Evolutionary conservation across 2,797 vertebrate genomes (phyloP).

Genomic region (Heliangelus exortis): DNA sequence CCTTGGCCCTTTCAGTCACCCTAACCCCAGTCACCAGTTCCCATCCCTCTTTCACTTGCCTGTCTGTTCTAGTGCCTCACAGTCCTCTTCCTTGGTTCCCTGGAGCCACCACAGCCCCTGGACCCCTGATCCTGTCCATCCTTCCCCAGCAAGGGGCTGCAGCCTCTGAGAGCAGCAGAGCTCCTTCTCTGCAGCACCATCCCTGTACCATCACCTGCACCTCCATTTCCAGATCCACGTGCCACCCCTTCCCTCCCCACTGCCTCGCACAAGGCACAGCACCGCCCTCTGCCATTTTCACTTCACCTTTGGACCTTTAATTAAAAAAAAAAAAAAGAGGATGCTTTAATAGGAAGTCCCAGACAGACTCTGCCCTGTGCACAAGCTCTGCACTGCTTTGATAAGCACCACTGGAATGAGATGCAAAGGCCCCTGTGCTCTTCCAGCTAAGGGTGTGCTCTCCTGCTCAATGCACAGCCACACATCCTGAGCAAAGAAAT

Average conservation of each 20-base stretch:
- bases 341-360: not conserved
- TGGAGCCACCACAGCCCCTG: accelerated
- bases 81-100: not conserved
- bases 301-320: not conserved
- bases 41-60: not conserved
- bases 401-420: not conserved
- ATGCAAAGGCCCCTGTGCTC: not conserved
- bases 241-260: not conserved
- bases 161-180: not conserved
- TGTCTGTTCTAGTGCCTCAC: not conserved
- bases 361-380: too few species aligned
- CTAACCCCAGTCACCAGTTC: not conserved
- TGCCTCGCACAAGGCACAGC: not conserved
- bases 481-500: not conserved
- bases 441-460: not conserved
- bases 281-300: not conserved
- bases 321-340: not conserved
- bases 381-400: not conserved
- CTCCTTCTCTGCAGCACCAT: not conserved
- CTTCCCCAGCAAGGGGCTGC: not conserved
- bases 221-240: not conserved
- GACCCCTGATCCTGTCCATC: not conserved
- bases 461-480: not conserved
- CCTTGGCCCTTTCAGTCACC: not conserved
- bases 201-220: not conserved